Base-by-base conservation (phyloP, 2,888 invertebrate species). In the Pristionchus entomophagus region DNA sequence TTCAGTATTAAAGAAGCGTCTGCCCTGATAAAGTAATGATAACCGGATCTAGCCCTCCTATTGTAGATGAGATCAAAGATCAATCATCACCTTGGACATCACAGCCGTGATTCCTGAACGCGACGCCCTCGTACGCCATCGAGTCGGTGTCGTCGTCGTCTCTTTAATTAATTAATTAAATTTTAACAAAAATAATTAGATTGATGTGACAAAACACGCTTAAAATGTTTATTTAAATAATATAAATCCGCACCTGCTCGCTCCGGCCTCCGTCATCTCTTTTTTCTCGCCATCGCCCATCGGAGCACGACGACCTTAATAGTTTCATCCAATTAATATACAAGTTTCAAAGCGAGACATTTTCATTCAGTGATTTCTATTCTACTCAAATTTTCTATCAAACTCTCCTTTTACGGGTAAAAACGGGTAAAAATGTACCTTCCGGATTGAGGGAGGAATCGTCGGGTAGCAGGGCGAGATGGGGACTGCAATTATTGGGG, bases 241-340 rank as follows among this genome's bases (percentile, higher is more conserved):
- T 19, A 69, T 1, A 1, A 29, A 35, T 38, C 1, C 73, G 2
- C 41, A 73, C 73, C 45, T 73, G 73, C 73, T 73, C 12, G 26
- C 73, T 10, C 41, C 73, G 19, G 38, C 38, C 65, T 69, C 65
- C 38, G 29, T 38, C 22, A 22, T 29, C 32, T 69, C 29, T 45
- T 14, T 14, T 14, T 51, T 35, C 51, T 80, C 84, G 49, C 51
- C 69, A 45, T 85, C 85, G 26, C 85, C 85, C 85, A 77, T 35
- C 22, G 85, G 85, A 29, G 85, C 85, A 26, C 85, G 29, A 77
- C 85, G n/a, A n/a, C n/a, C n/a, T n/a, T n/a, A n/a, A n/a, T n/a
- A n/a, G n/a, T n/a, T n/a, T n/a, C n/a, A n/a, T n/a, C n/a, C n/a
- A n/a, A n/a, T n/a, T n/a, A n/a, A n/a, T n/a, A n/a, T n/a, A n/a